These are phyloP conservation scores for Acanthosoma haemorrhoidale DNA, from an alignment of 2,888 invertebrate species.

Conservation along the genomic window DNA sequence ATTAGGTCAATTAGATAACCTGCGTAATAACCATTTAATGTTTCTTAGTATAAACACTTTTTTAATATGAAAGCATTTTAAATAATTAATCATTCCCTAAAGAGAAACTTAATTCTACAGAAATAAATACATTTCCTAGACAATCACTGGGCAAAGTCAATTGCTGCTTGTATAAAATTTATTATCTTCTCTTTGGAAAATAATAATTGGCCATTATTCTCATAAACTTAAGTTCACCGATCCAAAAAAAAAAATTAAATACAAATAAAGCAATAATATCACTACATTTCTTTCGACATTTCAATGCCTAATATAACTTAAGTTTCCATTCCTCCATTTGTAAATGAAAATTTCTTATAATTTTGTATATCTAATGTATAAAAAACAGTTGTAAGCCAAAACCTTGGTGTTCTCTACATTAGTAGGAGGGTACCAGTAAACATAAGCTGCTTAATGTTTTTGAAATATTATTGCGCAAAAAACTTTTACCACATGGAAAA, in stretches of 20 bases:
- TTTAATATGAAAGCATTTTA: background rate
- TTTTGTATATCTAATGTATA: constrained; percentile 19
- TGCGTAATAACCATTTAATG: background rate
- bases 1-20: no score
- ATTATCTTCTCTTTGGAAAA: background rate
- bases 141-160: no score
- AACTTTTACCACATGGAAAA: no score
- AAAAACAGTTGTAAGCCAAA: constrained; percentile 28
- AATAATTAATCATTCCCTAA: background rate
- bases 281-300: background rate
- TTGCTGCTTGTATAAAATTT: no score
- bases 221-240: constrained; percentile 21
- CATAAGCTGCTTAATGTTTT: no score
- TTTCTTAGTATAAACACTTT: no score
- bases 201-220: background rate
- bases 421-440: no score
- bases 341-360: background rate
- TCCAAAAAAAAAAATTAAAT: constrained; percentile 9
- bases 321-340: background rate
- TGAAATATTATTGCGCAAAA: no score
- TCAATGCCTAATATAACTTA: background rate
- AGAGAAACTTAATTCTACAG: background rate
- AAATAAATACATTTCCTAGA: background rate
- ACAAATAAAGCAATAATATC: background rate
- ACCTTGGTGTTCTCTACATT: background rate